Conservation (phyloP, 2,888 invertebrate genomes). For the Petrophora chlorosata region DNA sequence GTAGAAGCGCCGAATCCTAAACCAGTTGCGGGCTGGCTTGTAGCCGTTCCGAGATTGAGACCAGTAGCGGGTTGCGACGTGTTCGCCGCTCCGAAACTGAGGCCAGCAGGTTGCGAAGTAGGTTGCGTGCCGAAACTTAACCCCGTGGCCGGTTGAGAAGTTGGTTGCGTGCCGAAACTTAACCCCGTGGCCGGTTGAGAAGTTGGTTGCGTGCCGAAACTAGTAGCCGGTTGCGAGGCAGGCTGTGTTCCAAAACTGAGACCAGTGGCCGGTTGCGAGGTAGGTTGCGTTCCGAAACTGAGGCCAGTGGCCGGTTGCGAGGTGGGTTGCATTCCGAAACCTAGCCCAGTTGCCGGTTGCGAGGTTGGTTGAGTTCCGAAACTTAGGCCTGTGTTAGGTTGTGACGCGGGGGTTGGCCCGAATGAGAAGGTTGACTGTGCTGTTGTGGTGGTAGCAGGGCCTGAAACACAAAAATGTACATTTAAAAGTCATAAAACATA, state of each 20-base stretch:
- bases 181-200: constrained; percentile 29
- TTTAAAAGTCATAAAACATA: too few relatives aligned
- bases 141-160: constrained; percentile 17
- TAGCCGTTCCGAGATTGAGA: too few relatives aligned
- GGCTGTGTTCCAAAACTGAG: constrained; percentile 14
- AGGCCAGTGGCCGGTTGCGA: constrained; percentile 6
- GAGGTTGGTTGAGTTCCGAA: constrained; percentile 21
- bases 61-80: too few relatives aligned
- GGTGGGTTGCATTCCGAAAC: constrained; percentile 21
- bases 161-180: constrained; percentile 30
- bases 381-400: constrained; percentile 20
- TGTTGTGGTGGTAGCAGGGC: constrained; percentile 4
- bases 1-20: too few relatives aligned
- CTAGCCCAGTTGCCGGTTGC: constrained; percentile 23
- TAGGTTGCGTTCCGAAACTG: constrained; percentile 8
- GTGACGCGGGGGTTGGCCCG: constrained; percentile 8
- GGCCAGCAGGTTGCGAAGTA: constrained; percentile 12
- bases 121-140: too few relatives aligned
- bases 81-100: too few relatives aligned
- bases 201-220: constrained; percentile 9
- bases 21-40: too few relatives aligned
- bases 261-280: not conserved
- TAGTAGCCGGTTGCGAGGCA: not conserved
- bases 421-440: constrained; percentile 22
- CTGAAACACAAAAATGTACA: constrained; percentile 1